phyloP scores from a whole-genome alignment of 2,113 vertebrate genomes.

The Dryoscopus gambensis region DNA sequence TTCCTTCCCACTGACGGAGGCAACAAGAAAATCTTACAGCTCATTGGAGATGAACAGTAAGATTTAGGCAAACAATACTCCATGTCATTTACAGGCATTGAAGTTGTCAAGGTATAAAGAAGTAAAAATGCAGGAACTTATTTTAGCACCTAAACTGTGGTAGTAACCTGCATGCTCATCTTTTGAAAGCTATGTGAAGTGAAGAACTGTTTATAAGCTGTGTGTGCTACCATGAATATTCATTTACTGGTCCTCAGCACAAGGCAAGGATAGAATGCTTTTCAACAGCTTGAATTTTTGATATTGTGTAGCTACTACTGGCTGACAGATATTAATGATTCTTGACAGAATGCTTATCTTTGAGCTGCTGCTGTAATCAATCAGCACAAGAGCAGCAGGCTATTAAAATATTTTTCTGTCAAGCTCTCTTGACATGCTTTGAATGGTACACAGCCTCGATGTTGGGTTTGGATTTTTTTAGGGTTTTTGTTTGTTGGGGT shows the following conservation, averaged over 20 bases:
- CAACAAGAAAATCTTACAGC: neutral
- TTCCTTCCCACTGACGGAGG: neutral
- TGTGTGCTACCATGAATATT: neutral
- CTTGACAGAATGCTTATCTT: conserved; percentile 54
- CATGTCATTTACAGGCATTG: neutral
- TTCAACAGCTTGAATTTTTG: neutral
- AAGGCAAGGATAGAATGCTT: neutral
- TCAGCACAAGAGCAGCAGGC: conserved; percentile 16
- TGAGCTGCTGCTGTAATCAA: conserved; percentile 60
- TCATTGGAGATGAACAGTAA: neutral
- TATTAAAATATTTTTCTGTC: conserved; percentile 55
- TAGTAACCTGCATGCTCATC: neutral
- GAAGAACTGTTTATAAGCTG: neutral
- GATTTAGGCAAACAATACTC: neutral
- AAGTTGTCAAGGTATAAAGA: conserved; percentile 8
- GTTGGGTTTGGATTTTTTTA: neutral
- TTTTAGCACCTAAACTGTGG: neutral
- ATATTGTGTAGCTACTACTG: neutral
- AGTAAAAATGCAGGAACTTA: neutral
- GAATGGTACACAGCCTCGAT: neutral
- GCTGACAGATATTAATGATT: conserved; percentile 52
- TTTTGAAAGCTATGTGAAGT: neutral
- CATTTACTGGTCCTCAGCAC: neutral
- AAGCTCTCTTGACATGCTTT: conserved; percentile 29
- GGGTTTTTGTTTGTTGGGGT: neutral